Evolutionary conservation across 37 sponge, comb jelly and placozoan species (phyloP), one percentile per base, ranked within the genome.

Genomic region (Spongilla lacustris): DNA sequence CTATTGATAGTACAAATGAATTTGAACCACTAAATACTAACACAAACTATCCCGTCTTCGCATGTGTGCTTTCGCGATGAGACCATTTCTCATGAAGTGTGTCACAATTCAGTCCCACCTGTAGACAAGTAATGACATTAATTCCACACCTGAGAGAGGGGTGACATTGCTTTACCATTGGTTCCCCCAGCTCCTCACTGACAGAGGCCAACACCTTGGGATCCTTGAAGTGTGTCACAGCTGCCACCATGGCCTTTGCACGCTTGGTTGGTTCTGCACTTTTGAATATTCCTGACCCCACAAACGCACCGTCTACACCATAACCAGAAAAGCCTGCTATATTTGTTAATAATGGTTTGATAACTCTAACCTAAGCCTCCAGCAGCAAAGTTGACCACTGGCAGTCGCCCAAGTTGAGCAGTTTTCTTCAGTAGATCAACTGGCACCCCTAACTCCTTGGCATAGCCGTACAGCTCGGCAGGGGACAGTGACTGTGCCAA

Each of bases 321-420:
- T n/a, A n/a, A 46, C 32, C 0, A 78, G 12, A 76, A 17, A 66
- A 50, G 6, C 27, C 41, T 50, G 78, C 10, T 28, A 17, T 6
- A 19, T 2, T 41, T 46, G 25, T 28, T 33, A 69, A 69, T 33
- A 14, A 72, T 33, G 31, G n/a, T n/a, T n/a, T n/a, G n/a, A n/a
- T n/a, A n/a, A n/a, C n/a, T n/a, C 58, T 58, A 14, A 91, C 92
- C 92, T 12, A 94, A 67, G 4, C 94, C 94, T 36, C 94, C 94
- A 36, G 94, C 94, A 26, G 94, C 94, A 90, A 94, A 94, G 86
- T 90, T 94, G 48, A 94, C 94, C 27, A 94, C 94, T 32, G 94
- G 94, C 50, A 94, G 50, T 67, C 94, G 80, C 0, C 94, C 94
- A 13, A 94, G 74, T 66, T 94, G 41, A 24, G 89, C 91, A 34